Percentiles rank a stretch among this genome's conserved stretches.
Evolutionary conservation across 2,113 vertebrate species (phyloP).

Genomic region (Epinephelus lanceolatus): DNA sequence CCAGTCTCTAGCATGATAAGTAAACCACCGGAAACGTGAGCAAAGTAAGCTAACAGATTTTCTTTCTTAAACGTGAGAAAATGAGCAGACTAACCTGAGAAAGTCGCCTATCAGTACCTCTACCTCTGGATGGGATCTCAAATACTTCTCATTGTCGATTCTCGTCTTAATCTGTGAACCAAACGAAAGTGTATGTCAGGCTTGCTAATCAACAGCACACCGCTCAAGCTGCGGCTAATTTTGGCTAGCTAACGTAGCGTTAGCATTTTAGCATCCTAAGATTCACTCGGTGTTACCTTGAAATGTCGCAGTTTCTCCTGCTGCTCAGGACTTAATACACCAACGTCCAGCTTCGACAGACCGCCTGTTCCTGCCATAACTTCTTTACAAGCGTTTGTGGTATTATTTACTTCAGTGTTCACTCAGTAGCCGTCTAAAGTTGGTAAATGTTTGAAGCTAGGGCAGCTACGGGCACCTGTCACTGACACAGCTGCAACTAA

Average conservation of each 20-base stretch:
- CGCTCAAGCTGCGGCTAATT: neutral
- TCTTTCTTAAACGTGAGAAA: neutral
- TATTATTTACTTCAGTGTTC: neutral
- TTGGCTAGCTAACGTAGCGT: neutral
- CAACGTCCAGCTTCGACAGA: neutral
- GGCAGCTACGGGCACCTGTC: conserved; percentile 19
- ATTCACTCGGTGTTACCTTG: conserved; percentile 48
- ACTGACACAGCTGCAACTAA: neutral
- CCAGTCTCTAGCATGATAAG: neutral
- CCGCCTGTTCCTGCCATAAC: conserved; percentile 46
- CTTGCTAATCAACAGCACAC: too few species aligned
- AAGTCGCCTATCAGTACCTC: conserved; percentile 86
- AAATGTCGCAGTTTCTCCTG: conserved; percentile 74
- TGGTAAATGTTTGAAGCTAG: neutral
- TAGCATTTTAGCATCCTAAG: neutral
- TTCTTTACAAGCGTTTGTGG: neutral
- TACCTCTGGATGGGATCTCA: conserved; percentile 87
- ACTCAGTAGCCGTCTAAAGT: neutral
- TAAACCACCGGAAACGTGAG: neutral
- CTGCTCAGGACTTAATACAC: conserved; percentile 61
- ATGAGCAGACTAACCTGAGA: conserved; percentile 80
- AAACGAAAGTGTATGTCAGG: neutral
- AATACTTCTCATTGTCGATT: conserved; percentile 88
- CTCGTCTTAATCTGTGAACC: conserved; percentile 85
- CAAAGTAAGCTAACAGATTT: neutral